Conservation (phyloP, 2,888 invertebrate genomes). For the Luperina testacea region DNA sequence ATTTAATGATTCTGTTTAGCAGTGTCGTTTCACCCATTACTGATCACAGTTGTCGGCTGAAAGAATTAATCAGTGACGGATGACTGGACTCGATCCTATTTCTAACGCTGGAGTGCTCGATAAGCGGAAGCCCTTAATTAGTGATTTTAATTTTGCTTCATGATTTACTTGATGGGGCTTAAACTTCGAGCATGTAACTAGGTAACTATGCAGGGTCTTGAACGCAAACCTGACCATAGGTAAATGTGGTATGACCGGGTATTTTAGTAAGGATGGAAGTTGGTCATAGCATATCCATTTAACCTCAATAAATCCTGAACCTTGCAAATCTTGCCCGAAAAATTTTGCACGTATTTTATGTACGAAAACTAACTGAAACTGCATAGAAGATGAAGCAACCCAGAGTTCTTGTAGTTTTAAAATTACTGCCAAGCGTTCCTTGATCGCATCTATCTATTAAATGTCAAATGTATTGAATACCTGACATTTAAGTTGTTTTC, state of each 20-base stretch:
- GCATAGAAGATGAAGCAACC: slow-evolving; percentile 12
- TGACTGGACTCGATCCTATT: slow-evolving; percentile 4
- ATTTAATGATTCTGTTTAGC: slow-evolving; percentile 16
- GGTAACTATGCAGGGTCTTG: neutral
- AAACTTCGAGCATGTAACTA: neutral
- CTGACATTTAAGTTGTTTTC: slow-evolving; percentile 45
- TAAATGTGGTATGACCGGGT: neutral
- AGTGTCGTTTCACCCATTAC: neutral
- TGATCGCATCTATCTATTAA: slow-evolving; percentile 39
- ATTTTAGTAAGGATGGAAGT: neutral
- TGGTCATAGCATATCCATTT: neutral
- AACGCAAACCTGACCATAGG: neutral
- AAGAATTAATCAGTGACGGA: neutral
- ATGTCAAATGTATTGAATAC: slow-evolving; percentile 45
- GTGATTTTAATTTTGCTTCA: neutral
- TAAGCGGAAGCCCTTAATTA: neutral
- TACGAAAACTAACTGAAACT: no score
- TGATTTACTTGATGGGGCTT: neutral
- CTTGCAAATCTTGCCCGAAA: neutral
- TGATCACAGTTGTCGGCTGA: neutral
- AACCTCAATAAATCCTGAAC: slow-evolving; percentile 23
- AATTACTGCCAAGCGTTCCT: slow-evolving; percentile 11
- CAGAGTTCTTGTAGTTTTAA: neutral
- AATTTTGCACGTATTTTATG: slow-evolving; percentile 13
- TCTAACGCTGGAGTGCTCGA: neutral